These are phyloP conservation scores for Hylyphantes graminicola DNA, from an alignment of 1,140 invertebrate species.

Conservation along the genomic window DNA sequence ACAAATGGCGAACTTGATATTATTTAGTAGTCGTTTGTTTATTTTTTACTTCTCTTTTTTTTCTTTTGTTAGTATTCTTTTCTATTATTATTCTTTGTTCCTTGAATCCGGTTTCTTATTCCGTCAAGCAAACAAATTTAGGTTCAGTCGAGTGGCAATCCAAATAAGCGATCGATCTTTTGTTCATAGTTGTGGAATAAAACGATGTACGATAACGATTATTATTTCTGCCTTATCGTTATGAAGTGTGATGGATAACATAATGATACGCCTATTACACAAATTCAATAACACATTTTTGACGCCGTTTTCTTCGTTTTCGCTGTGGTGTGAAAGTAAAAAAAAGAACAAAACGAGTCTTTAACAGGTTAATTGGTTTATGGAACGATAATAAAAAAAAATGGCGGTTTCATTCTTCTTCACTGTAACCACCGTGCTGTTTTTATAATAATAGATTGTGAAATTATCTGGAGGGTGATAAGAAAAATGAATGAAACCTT, in stretches of 20 bases:
- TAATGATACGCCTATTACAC: constrained; percentile 46
- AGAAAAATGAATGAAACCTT: constrained; percentile 11
- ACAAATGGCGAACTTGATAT: constrained; percentile 4
- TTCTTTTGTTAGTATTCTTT: too few species aligned
- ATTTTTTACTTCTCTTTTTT: neutral
- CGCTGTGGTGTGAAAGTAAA: neutral
- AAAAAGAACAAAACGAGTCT: constrained; percentile 5
- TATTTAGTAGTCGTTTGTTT: constrained; percentile 2
- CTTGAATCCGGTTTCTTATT: neutral
- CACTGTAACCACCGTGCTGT: constrained; percentile 38
- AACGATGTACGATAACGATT: constrained; percentile 10
- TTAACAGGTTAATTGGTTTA: constrained; percentile 58
- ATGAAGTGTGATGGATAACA: constrained; percentile 50
- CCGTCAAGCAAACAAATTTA: constrained; percentile 1
- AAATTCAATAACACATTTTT: constrained; percentile 53
- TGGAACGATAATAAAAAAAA: constrained; percentile 16
- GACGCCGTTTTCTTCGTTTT: neutral
- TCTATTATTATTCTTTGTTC: too few species aligned
- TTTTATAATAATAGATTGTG: constrained; percentile 39
- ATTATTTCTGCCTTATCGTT: constrained; percentile 21
- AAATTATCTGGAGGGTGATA: constrained; percentile 28
- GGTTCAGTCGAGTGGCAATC: neutral
- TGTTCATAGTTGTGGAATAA: constrained; percentile 12
- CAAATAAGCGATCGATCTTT: constrained; percentile 31
- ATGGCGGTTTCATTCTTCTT: constrained; percentile 26